A percentile compares a stretch with the other conserved stretches of the same genome.
These are phyloP conservation scores for Frankliniella intonsa DNA, from an alignment of 2,888 invertebrate genomes.

Conservation along the genomic window DNA sequence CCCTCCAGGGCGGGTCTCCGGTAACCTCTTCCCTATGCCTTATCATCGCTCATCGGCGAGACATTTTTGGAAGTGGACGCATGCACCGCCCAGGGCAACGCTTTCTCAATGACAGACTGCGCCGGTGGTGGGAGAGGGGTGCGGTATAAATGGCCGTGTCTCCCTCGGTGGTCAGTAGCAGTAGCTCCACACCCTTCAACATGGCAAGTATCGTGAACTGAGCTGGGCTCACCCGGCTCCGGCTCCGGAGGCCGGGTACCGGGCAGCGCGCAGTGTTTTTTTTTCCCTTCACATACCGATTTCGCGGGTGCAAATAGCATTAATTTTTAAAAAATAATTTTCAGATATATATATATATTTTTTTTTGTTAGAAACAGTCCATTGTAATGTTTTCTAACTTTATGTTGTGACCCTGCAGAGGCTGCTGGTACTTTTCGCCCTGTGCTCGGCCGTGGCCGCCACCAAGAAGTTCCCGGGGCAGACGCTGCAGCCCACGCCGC, in stretches of 20 bases:
- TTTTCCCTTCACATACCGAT: too few species aligned
- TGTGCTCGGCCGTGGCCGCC: neutral
- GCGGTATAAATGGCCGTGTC: neutral
- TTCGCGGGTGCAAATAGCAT: too few species aligned
- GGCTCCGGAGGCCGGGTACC: too few species aligned
- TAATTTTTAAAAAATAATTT: too few species aligned
- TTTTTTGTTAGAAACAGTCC: too few species aligned
- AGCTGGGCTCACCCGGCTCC: too few species aligned
- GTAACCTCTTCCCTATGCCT: too few species aligned
- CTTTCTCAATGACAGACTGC: neutral
- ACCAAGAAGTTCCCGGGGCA: neutral
- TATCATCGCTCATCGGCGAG: too few species aligned
- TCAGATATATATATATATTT: too few species aligned
- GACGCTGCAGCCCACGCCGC: neutral
- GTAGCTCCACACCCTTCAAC: neutral
- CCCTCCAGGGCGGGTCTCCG: too few species aligned
- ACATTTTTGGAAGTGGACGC: neutral
- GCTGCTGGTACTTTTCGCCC: neutral
- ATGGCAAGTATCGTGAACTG: neutral
- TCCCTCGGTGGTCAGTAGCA: neutral
- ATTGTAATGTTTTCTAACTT: too few species aligned
- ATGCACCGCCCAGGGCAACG: neutral
- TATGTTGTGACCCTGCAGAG: neutral
- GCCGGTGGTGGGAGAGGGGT: neutral
- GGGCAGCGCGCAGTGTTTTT: too few species aligned